These are phyloP conservation scores for Caenorhabditis imperialis DNA, from an alignment of 2,888 invertebrate genomes.

Conservation along the genomic window DNA sequence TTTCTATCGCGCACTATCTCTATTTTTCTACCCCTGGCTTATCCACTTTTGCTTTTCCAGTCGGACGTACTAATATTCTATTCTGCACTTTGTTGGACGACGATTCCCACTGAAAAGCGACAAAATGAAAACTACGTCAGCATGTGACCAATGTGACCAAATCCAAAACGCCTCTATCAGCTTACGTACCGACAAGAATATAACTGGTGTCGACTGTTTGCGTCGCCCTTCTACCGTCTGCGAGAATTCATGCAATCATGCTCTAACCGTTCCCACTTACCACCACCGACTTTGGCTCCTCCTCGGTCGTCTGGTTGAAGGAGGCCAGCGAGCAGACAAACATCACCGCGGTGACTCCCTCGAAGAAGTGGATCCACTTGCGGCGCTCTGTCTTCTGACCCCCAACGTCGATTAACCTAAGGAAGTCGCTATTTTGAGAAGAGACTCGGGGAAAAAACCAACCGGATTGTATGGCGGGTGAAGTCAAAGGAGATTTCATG, in stretches of 20 bases:
- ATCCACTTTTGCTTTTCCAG: slow-evolving; percentile 33
- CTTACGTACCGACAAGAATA: slow-evolving; percentile 30
- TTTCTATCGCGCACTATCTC: not conserved
- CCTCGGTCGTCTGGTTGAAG: slow-evolving; percentile 53
- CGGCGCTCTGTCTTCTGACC: slow-evolving; percentile 60
- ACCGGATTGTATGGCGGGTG: slow-evolving; percentile 51
- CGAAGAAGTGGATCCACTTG: slow-evolving; percentile 65
- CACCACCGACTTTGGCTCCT: slow-evolving; percentile 35
- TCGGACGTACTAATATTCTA: slow-evolving; percentile 24
- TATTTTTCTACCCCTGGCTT: slow-evolving; percentile 32
- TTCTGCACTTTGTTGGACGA: slow-evolving; percentile 38
- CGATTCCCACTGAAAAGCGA: slow-evolving; percentile 47
- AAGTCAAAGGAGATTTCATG: slow-evolving; percentile 60
- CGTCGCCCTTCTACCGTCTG: slow-evolving; percentile 28
- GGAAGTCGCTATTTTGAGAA: not conserved
- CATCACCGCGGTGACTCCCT: slow-evolving; percentile 59
- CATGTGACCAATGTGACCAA: not conserved
- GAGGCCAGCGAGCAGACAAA: slow-evolving; percentile 55
- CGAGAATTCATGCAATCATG: slow-evolving; percentile 4
- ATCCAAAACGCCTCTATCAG: not conserved
- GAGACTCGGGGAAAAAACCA: not conserved
- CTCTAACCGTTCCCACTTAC: slow-evolving; percentile 10
- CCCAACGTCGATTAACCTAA: slow-evolving; percentile 60
- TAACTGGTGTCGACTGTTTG: slow-evolving; percentile 36
- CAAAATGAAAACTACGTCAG: slow-evolving; percentile 1